Evolutionary conservation across 37 sponge, comb jelly and placozoan genomes (phyloP).

Genomic region (Halisarca cf. caerulea): DNA sequence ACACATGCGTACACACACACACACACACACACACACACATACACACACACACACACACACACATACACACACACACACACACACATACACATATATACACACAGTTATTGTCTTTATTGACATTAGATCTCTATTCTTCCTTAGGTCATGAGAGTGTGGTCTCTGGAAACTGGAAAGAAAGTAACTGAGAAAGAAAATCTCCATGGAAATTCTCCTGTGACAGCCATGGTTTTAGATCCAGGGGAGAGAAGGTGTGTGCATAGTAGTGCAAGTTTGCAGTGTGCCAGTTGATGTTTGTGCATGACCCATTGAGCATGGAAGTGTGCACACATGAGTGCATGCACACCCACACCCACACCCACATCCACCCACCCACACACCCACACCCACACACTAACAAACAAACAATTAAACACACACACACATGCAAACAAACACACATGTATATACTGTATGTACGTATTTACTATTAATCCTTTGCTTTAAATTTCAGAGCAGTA

Average conservation of each 20-base stretch:
- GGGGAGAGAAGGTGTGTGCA: conserved; percentile 56
- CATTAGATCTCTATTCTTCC: too few relatives aligned
- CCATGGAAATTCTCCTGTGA: conserved; percentile 62
- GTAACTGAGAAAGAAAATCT: conserved; percentile 63
- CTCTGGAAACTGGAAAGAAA: conserved; percentile 64
- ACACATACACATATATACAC: too few relatives aligned
- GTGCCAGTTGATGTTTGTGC: too few relatives aligned
- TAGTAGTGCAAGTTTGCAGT: background rate
- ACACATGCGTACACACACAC: too few relatives aligned
- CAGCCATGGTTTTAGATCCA: conserved; percentile 62
- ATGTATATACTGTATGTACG: background rate
- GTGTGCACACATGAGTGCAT: too few relatives aligned
- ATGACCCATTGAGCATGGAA: too few relatives aligned
- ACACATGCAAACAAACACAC: too few relatives aligned
- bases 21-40: too few relatives aligned
- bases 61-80: too few relatives aligned
- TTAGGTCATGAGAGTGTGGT: conserved; percentile 92
- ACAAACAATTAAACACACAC: background rate
- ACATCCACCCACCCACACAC: background rate
- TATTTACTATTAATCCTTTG: background rate
- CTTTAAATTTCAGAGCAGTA: background rate
- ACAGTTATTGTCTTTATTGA: background rate
- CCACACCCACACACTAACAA: background rate
- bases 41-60: too few relatives aligned
- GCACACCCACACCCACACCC: background rate